Evolutionary conservation across 2,113 vertebrate species (phyloP), one percentile per base, ranked within the genome.

Genomic region (Himantopus leucocephalus): DNA sequence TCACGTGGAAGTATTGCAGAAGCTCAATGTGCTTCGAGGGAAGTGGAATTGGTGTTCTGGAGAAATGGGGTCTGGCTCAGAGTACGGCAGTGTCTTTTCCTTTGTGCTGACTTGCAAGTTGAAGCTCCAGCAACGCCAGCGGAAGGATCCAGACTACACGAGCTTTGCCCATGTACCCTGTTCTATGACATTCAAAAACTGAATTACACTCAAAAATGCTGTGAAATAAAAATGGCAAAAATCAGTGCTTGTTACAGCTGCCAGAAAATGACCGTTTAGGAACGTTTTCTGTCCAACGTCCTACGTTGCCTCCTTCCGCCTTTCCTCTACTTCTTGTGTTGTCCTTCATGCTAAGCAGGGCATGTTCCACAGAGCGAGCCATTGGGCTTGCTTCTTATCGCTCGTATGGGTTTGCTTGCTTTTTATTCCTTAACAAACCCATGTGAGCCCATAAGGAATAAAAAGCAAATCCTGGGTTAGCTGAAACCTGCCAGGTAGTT

Each of bases 1-100:
- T 27, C 35, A 1, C 1, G 5, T 3, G 35, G 47, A 8, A 6
- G 23, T 1, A 3, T 12, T 6, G 39, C 55, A 26, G 66, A 32
- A 73, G 59, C 34, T 80, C 48, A 2, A 1, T 1, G 24, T 41
- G 81, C 53, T 66, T 16, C 1, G 23, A 39, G 39, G 41, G 59
- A 29, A 20, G 12, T 0, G 5, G 10, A 21, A 20, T 8, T 5
- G 6, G 14, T 3, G 20, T 9, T 7, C 6, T 27, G 72, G 48
- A 13, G 50, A 23, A 73, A 6, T 0, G 39, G 30, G 68, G 18
- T 20, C 32, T 3, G 14, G 27, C 78, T 83, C 37, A 3, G 52
- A 16, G 34, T 6, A 6, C 4, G 3, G 43, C 19, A 10, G 10
- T 1, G 10, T 11, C 37, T 37, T 13, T n/a, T 10, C 48, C 16